These are phyloP conservation scores for Cyprinodon diabolis DNA, from an alignment of 2,797 vertebrate species.

Conservation along the genomic window DNA sequence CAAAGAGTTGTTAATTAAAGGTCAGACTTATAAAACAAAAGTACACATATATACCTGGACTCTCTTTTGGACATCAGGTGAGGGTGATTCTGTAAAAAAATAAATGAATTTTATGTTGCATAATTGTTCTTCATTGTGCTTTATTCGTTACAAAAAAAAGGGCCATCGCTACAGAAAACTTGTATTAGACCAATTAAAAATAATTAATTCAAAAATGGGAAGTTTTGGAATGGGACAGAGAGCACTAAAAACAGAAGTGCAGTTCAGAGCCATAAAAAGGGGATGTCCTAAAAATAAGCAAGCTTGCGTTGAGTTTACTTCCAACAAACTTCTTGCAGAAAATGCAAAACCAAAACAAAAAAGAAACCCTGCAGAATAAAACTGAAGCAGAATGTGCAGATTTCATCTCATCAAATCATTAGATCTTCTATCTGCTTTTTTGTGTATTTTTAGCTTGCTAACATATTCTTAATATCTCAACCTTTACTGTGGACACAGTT, in stretches of 20 bases:
- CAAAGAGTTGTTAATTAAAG: constrained; percentile 37
- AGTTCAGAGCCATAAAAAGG: constrained; percentile 6
- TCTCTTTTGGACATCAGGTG: constrained; percentile 80
- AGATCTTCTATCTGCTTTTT: background rate
- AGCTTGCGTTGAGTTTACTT: background rate
- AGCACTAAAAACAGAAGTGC: constrained; percentile 9
- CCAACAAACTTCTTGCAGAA: constrained; percentile 1
- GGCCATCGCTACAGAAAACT: constrained; percentile 35
- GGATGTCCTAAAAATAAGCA: constrained; percentile 35
- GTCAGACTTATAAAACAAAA: constrained; percentile 55
- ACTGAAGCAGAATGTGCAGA: background rate
- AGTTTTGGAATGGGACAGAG: constrained; percentile 12
- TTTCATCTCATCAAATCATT: background rate
- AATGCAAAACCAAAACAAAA: background rate
- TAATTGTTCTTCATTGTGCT: constrained; percentile 34
- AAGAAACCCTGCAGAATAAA: background rate
- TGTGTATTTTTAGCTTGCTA: background rate
- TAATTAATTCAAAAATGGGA: background rate
- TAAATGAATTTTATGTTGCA: constrained; percentile 78
- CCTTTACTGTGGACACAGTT: background rate
- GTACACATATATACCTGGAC: constrained; percentile 77
- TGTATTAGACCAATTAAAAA: background rate
- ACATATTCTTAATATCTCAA: background rate
- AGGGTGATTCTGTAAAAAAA: constrained; percentile 85
- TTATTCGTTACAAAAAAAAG: constrained; percentile 34